Evolutionary conservation across 30 jellyfish, hydroid and myxozoan species (phyloP), one percentile per base, ranked within the genome.

Genomic region (Phacellophora camtschatica): DNA sequence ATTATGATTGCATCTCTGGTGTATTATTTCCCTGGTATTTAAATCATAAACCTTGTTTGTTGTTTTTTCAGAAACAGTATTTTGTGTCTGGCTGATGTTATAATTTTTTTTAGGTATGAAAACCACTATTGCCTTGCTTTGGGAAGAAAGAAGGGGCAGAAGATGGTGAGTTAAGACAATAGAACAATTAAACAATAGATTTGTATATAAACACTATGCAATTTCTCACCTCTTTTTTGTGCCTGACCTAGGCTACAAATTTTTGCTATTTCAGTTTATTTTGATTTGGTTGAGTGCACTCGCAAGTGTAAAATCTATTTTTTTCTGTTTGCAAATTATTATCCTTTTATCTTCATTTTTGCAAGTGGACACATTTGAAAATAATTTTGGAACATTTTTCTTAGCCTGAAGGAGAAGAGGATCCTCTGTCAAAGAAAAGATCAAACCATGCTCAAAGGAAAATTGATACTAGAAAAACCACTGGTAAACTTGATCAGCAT

Each of bases 71-170:
- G n/a, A n/a, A n/a, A n/a, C n/a, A n/a, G n/a, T n/a, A n/a, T n/a
- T n/a, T n/a, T n/a, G n/a, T n/a, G n/a, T n/a, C n/a, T n/a, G n/a
- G n/a, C n/a, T n/a, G n/a, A n/a, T n/a, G n/a, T n/a, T n/a, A n/a
- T n/a, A n/a, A n/a, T n/a, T n/a, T 19, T 23, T 39, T 71, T 6
- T 4, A 88, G 97, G 97, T 89, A 34, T 64, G 97, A 89, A 43
- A 74, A 68, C 25, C 97, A 89, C 58, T 89, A 81, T 83, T 95
- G 92, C 9, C 46, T 81, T 43, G 84, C 95, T 19, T 68, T 89
- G 23, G 97, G 97, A 39, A 83, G 97, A 62, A 89, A 89, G 79
- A 80, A 63, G 88, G 92, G 95, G 10, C 95, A 89, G 27, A 89
- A 89, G 55, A 46, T 32, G 73, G 97, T 89, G 54, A 34, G 97